A percentile compares a stretch with the other conserved stretches of the same genome.
Conservation (phyloP, 1,140 invertebrate species). For the Augochlora pura region DNA sequence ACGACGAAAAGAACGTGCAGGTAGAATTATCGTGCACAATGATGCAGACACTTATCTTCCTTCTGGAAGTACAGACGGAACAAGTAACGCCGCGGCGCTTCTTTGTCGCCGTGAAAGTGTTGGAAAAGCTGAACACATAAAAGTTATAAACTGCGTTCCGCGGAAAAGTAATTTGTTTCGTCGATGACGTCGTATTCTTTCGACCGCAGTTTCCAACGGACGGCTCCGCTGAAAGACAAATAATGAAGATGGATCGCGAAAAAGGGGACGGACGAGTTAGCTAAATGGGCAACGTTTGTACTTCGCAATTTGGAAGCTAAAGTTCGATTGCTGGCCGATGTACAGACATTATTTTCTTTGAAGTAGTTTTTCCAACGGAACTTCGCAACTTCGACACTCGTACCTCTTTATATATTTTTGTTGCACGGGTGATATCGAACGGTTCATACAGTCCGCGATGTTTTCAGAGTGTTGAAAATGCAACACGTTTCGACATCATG, state of each 20-base stretch:
- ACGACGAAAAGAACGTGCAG: not conserved
- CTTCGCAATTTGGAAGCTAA: too few relatives aligned
- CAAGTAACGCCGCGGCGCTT: not conserved
- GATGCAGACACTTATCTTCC: constrained; percentile 12
- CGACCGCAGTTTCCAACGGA: not conserved
- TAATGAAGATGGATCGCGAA: not conserved
- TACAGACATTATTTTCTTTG: too few relatives aligned
- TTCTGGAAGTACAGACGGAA: not conserved
- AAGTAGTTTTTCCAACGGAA: too few relatives aligned
- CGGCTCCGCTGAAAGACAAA: not conserved
- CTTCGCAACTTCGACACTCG: too few relatives aligned
- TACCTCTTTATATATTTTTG: too few relatives aligned
- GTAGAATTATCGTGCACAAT: constrained; percentile 13
- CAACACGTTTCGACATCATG: too few relatives aligned
- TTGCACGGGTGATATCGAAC: too few relatives aligned
- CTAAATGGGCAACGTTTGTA: too few relatives aligned
- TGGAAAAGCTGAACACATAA: not conserved
- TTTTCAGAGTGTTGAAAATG: too few relatives aligned
- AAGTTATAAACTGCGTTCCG: not conserved
- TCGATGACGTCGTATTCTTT: not conserved
- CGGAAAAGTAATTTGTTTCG: not conserved
- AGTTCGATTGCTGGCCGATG: too few relatives aligned
- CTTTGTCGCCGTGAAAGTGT: not conserved
- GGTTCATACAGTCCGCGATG: too few relatives aligned
- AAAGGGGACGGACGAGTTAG: not conserved